Conservation (phyloP, 2,797 vertebrate species). For the Typhlichthys subterraneus region DNA sequence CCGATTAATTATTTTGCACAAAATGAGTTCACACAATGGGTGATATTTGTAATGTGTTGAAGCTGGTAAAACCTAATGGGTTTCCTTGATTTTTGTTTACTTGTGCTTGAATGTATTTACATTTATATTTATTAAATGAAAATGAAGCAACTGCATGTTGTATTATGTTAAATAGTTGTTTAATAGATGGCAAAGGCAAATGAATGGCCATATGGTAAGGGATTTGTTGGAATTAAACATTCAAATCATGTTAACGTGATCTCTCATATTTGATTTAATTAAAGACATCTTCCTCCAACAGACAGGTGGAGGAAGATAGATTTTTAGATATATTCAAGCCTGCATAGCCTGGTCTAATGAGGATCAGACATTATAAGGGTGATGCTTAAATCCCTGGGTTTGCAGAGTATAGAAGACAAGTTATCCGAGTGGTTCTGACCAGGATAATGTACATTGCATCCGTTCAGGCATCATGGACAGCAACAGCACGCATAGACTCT, state of each 20-base stretch:
- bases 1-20: not conserved
- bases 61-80: constrained; percentile 2
- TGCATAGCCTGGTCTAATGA: constrained; percentile 18
- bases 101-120: constrained; percentile 39
- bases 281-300: constrained; percentile 23
- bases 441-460: constrained; percentile 8
- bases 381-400: constrained; percentile 4
- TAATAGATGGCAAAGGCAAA: not conserved
- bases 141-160: constrained; percentile 1
- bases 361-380: constrained; percentile 58
- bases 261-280: constrained; percentile 49
- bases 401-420: constrained; percentile 9
- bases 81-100: constrained; percentile 6
- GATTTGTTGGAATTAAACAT: constrained; percentile 49
- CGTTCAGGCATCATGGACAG: constrained; percentile 51
- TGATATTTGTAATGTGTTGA: too few species aligned
- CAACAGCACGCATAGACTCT: constrained; percentile 37
- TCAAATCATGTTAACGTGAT: constrained; percentile 65
- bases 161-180: too few species aligned
- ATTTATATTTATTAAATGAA: constrained; percentile 60
- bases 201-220: constrained; percentile 35
- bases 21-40: too few species aligned
- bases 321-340: constrained; percentile 8
- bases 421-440: constrained; percentile 22
- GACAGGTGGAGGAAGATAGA: constrained; percentile 47